A percentile compares a stretch with the other conserved stretches of the same genome.
Conservation (phyloP, 2,888 invertebrate species). For the Charanyca ferruginea region DNA sequence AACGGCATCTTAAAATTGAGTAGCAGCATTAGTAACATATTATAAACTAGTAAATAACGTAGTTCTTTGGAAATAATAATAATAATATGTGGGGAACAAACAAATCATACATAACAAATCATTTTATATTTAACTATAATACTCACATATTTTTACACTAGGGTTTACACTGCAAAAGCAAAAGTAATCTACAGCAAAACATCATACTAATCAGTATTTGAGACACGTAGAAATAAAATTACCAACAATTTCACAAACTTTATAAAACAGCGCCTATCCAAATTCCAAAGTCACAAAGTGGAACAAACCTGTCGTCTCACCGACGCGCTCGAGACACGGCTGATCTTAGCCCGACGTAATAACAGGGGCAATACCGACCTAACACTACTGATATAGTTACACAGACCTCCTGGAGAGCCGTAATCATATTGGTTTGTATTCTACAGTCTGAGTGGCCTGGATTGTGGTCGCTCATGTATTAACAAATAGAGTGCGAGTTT, state of each 20-base stretch:
- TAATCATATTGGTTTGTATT: conserved; percentile 56
- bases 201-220: neutral
- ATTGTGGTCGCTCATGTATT: conserved; percentile 27
- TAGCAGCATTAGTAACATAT: no score
- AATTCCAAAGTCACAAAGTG: conserved; percentile 9
- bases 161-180: no score
- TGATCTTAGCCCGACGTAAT: conserved; percentile 62
- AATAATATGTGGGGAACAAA: no score
- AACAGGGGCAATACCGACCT: conserved; percentile 53
- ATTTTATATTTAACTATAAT: no score
- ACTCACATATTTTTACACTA: no score
- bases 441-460: conserved; percentile 32
- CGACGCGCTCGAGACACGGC: conserved; percentile 45
- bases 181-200: no score
- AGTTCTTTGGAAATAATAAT: no score
- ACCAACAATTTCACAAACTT: neutral
- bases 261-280: neutral
- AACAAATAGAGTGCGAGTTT: conserved; percentile 36
- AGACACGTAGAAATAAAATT: neutral
- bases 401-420: conserved; percentile 24
- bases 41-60: no score
- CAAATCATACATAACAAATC: no score
- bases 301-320: conserved; percentile 29
- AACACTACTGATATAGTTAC: conserved; percentile 41
- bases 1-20: no score